Base-by-base conservation (phyloP, 2,888 invertebrate species). In the Cactoblastis cactorum region DNA sequence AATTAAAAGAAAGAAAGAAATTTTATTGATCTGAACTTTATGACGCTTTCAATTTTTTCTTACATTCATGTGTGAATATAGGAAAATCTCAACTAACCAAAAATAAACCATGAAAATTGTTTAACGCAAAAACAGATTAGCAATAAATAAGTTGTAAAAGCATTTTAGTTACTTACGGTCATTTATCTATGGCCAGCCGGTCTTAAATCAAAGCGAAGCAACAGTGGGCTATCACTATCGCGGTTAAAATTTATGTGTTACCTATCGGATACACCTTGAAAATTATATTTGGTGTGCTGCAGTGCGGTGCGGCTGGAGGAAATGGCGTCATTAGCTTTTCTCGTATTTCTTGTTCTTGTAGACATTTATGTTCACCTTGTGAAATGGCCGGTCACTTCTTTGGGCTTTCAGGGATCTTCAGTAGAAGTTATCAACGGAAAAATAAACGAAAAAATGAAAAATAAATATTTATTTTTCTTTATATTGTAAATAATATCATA, bases 291-390 rank as follows among this genome's bases (percentile, higher is more conserved):
- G 74, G 73, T 73, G 63, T 69, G 70, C 80, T 80, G 83, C 85
- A 86, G 59, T 82, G 81, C 85, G 76, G 78, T 65, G 61, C 60
- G 67, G 70, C 65, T 67, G 69, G 71, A 80, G 86, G 87, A 87
- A 86, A 86, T 86, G 68, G 79, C 77, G 74, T 86, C 86, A 85
- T 87, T 86, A 87, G 81, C 73, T 80, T 80, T 74, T 77, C 82
- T 77, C 81, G 80, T 83, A 84, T 83, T 81, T 84, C 80, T 86
- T 79, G 62, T 62, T 59, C 43, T 48, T 51, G 65, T 66, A 74
- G 80, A 83, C 80, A 71, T 83, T 83, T 81, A 77, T 71, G 77
- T 69, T 70, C 71, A 72, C 71, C 76, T 80, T 72, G 67, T 69
- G 71, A 67, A 65, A 61, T 56, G 61, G 63, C 61, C 53, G 61